phyloP scores from a whole-genome alignment of 2,888 invertebrate species.

The Amphipyra tragopoginis region DNA sequence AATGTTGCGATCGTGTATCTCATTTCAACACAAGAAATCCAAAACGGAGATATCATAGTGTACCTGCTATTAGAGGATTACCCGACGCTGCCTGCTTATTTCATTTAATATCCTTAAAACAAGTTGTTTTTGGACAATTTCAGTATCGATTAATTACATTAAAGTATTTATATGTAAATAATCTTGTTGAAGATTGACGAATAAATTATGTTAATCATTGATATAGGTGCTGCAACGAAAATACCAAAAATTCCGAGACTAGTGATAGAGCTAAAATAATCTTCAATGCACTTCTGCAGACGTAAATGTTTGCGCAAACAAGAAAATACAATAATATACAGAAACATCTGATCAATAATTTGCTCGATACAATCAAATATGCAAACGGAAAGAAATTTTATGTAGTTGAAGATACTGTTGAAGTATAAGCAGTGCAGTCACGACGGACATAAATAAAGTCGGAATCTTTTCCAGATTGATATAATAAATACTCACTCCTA shows the following conservation, averaged over 20 bases:
- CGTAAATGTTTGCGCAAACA: conserved; percentile 2
- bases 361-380: conserved; percentile 55
- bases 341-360: conserved; percentile 51
- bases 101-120: conserved; percentile 11
- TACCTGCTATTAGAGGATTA: conserved; percentile 51
- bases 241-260: neutral
- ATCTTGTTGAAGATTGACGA: too few relatives aligned
- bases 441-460: conserved; percentile 86
- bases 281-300: neutral
- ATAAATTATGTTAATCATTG: too few relatives aligned
- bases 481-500: conserved; percentile 62
- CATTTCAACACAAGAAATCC: conserved; percentile 80
- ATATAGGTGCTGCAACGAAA: too few relatives aligned
- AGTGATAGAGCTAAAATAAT: neutral
- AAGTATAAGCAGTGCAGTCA: conserved; percentile 76
- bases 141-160: neutral
- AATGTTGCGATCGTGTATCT: conserved; percentile 66
- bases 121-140: neutral
- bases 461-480: conserved; percentile 68
- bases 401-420: conserved; percentile 54
- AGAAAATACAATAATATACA: conserved; percentile 18
- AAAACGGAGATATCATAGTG: conserved; percentile 79
- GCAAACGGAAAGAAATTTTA: conserved; percentile 50
- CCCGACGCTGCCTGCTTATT: conserved; percentile 46
- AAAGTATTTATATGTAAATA: too few relatives aligned